Base-by-base conservation (phyloP, 2,888 invertebrate species). In the Argyresthia albistria region DNA sequence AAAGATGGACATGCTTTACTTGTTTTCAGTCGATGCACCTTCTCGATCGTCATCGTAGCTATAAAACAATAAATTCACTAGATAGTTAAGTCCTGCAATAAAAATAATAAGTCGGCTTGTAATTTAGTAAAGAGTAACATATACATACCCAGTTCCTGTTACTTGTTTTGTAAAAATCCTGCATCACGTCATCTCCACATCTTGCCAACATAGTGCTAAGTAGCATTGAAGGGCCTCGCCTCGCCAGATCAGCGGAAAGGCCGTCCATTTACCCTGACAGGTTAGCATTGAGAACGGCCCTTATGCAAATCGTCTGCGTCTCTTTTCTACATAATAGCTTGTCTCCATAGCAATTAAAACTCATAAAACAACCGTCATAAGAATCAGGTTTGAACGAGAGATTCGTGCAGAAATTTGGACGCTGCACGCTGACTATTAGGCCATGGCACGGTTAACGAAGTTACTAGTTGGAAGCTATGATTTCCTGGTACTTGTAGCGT, bases 231-330 rank as follows among this genome's bases (percentile, higher is more conserved):
- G 77, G 81, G 76, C 84, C 82, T 59, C 61, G 60, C 60, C 56
- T 59, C 60, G 60, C 60, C 57, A 61, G 58, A 54, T 45, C 65
- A 60, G 61, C 58, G 67, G 73, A 53, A 80, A 80, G 84, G 86
- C 72, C 77, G 64, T 50, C 49, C 55, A 69, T 77, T 80, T 84
- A 59, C 68, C 67, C 61, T 67, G 72, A 73, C 73, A n/a, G 73
- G 69, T 66, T 74, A 75, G 67, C 76, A 80, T 78, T 78, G 78
- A 76, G 70, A 71, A 62, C 71, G 73, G 73, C 76, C 76, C 77
- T 79, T 80, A 83, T 80, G 82, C 83, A 80, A 84, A 83, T 83
- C 74, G 66, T 74, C 73, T 67, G 39, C 39, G 25, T 25, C 25
- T 25, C 25, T 25, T 25, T 6, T 2, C 25, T 25, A 25, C 25